Evolutionary conservation across 1,140 invertebrate species (phyloP), one percentile per base, ranked within the genome.

Genomic region (Zaprionus gabonicus): DNA sequence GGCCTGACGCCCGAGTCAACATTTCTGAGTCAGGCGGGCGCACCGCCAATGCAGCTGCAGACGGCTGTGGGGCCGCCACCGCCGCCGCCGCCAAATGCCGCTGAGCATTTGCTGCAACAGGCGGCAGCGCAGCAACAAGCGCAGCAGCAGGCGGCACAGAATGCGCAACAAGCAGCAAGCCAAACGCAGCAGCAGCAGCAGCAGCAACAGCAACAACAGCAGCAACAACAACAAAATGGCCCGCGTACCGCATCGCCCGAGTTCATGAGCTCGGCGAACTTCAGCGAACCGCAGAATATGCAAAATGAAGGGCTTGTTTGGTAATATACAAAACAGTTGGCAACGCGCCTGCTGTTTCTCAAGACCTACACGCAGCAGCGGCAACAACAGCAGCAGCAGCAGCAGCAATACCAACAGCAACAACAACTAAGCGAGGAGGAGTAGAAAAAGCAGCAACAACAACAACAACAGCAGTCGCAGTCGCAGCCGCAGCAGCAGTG

Each of bases 251-350:
- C 93, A 75, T 94, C 93, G 76, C 94, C 94, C 28, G 94, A 94
- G 84, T 94, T 94, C 77, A 93, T 94, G 93, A 93, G 92, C 49
- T 91, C 94, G 62, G 94, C 94, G 76, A 95, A 94, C 72, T 96
- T 96, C 91, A 95, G 95, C 67, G 95, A 96, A 93, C 95, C 95
- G 67, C 95, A 95, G 93, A 95, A 96, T 93, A 94, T 96, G 92
- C 95, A 95, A 92, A 96, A 95, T 93, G 95, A 96, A 92, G 95
- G 95, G 64, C 94, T 96, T 81, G 95, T 96, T 93, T 96, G 95
- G 95, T 96, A 95, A 93, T 93, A 93, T 92, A 84, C 88, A 78
- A 91, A 86, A 92, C 84, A 92, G 79, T 91, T 92, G 87, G 91
- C 91, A 91, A 91, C 78, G 82, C 91, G 91, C 75, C 78, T 92